A percentile compares a stretch with the other conserved stretches of the same genome.
These are phyloP conservation scores for Parazoanthus atlanticus DNA, from an alignment of 92 coral and sea anemone genomes.

Conservation along the genomic window DNA sequence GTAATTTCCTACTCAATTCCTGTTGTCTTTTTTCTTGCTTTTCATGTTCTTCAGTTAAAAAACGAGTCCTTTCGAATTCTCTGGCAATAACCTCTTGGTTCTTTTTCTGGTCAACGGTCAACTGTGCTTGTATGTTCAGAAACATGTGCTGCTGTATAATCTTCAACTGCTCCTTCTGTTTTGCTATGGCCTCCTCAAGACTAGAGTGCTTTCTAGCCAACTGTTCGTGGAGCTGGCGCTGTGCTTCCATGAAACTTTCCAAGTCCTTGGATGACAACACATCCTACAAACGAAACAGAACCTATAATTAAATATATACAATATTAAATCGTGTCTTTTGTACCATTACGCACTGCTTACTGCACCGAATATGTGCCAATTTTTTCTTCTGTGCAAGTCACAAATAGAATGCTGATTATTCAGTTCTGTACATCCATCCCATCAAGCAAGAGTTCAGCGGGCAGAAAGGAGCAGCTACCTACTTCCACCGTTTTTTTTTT, in stretches of 20 bases:
- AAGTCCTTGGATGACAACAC: constrained; percentile 69
- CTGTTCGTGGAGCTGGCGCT: constrained; percentile 84
- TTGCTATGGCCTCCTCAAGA: constrained; percentile 72
- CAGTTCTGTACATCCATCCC: too few species aligned
- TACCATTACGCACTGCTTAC: too few species aligned
- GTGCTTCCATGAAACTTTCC: constrained; percentile 81
- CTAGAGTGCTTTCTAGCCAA: constrained; percentile 75
- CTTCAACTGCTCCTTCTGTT: constrained; percentile 80
- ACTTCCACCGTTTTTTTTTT: too few species aligned
- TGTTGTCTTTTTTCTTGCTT: constrained; percentile 68
- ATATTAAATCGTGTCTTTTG: too few species aligned
- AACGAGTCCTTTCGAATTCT: constrained; percentile 63
- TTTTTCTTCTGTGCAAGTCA: too few species aligned
- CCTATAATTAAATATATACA: background rate
- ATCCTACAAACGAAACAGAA: constrained; percentile 49
- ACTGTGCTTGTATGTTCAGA: constrained; percentile 90
- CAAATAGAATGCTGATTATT: too few species aligned
- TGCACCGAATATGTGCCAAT: too few species aligned
- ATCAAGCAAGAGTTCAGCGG: too few species aligned
- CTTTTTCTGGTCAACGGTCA: constrained; percentile 71
- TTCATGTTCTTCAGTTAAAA: constrained; percentile 70
- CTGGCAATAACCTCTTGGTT: constrained; percentile 68
- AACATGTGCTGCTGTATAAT: constrained; percentile 91
- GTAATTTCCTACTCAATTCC: constrained; percentile 57
- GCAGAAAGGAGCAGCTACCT: too few species aligned